These are phyloP conservation scores for Euleptes europaea DNA, from an alignment of 2,113 vertebrate genomes.

Conservation along the genomic window DNA sequence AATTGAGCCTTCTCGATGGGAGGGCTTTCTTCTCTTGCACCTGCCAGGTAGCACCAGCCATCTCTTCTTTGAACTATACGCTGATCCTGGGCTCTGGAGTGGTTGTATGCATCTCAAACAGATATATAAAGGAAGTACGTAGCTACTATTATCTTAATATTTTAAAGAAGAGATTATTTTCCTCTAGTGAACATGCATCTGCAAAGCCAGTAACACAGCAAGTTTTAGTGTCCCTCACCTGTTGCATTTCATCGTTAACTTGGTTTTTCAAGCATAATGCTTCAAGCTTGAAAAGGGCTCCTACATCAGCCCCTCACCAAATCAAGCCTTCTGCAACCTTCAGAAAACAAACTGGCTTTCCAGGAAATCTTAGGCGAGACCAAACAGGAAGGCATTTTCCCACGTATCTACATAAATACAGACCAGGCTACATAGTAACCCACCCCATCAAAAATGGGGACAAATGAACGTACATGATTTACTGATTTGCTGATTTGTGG, in stretches of 20 bases:
- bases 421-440: background rate
- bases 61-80: background rate
- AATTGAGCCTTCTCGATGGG: background rate
- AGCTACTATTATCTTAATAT: background rate
- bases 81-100: background rate
- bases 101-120: background rate
- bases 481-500: slow-evolving; percentile 94
- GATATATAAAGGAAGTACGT: background rate
- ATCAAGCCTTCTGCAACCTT: background rate
- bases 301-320: background rate
- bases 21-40: background rate
- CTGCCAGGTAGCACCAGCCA: background rate
- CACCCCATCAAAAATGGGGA: background rate
- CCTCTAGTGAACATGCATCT: background rate
- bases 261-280: background rate
- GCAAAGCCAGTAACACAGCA: background rate
- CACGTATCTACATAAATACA: background rate
- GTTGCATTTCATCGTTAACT: background rate
- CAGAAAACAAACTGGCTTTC: background rate
- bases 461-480: slow-evolving; percentile 84
- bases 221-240: background rate
- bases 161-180: background rate
- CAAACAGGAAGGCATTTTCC: background rate
- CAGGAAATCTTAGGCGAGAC: background rate
- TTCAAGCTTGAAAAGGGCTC: background rate